Evolutionary conservation across 2,888 invertebrate genomes (phyloP).

Genomic region (Pachliopta kotzebuea): DNA sequence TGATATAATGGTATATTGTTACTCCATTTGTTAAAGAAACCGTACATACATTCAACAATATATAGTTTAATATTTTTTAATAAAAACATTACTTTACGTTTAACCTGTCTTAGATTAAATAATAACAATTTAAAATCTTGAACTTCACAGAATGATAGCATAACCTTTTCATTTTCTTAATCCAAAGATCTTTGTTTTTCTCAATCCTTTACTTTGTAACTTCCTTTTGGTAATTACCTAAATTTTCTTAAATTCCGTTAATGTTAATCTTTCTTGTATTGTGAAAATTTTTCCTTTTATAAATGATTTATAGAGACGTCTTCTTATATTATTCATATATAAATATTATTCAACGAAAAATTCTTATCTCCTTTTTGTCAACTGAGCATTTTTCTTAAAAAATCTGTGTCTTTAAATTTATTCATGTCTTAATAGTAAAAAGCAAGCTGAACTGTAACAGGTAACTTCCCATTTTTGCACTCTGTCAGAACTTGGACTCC

Average conservation of each 20-base stretch:
- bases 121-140: too few species aligned
- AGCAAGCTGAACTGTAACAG: background rate
- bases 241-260: background rate
- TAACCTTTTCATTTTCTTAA: background rate
- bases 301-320: background rate
- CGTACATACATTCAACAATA: too few species aligned
- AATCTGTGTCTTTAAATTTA: background rate
- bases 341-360: background rate
- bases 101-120: too few species aligned
- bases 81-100: too few species aligned
- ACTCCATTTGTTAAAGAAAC: background rate
- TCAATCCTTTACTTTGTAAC: background rate
- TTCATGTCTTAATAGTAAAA: background rate
- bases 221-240: background rate
- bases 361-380: background rate
- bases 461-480: background rate
- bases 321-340: background rate
- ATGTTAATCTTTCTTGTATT: background rate
- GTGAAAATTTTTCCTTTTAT: background rate
- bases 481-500: slow-evolving; percentile 1
- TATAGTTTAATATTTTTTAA: too few species aligned
- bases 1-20: slow-evolving; percentile 1
- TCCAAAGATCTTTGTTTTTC: too few species aligned
- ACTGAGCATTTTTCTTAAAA: background rate
- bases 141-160: background rate